Evolutionary conservation across 2,888 invertebrate genomes (phyloP), one percentile per base, ranked within the genome.

Genomic region (Trimorus sp.): DNA sequence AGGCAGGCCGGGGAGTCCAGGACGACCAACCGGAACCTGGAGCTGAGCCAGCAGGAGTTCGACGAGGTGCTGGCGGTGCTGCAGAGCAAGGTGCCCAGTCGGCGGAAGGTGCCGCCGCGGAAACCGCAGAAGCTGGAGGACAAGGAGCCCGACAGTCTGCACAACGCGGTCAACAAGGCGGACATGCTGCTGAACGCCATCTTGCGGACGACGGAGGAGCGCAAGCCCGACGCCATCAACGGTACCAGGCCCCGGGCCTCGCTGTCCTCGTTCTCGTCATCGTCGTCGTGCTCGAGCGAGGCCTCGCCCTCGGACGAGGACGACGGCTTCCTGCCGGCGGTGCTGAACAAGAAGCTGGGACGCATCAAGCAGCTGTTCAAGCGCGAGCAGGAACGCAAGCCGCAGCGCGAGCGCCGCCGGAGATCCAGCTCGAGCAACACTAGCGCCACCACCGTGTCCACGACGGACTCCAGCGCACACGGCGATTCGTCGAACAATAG

Each of bases 141-240:
- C 1, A 66, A 79, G 26, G 45, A 66, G 11, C 42, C 69, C 0
- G 84, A 86, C 49, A 73, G 78, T 51, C 48, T 84, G 65, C 81
- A 85, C 45, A 86, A 87, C 60, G 88, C 87, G 7, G 87, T 88
- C 15, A 83, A 80, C 87, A 93, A 93, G 85, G 93, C 93, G 14
- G 93, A 94, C 85, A 89, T 93, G 66, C 85, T 94, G 78, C 87
- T 94, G 70, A 93, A 93, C 83, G 94, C 94, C 69, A 94, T 94
- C 82, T 91, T 94, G 86, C 91, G 93, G 40, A 82, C 81, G 1
- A 79, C 79, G 14, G 74, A 68, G 11, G 71, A 70, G 11, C 68
- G 69, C 51, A 73, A 73, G 37, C 26, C 12, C 6, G 86, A 89
- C 62, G 85, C 86, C 38, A 85, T 87, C 7, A 89, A 86, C 65